Conservation (phyloP, 2,888 invertebrate genomes). For the Nymphalis c-album region DNA sequence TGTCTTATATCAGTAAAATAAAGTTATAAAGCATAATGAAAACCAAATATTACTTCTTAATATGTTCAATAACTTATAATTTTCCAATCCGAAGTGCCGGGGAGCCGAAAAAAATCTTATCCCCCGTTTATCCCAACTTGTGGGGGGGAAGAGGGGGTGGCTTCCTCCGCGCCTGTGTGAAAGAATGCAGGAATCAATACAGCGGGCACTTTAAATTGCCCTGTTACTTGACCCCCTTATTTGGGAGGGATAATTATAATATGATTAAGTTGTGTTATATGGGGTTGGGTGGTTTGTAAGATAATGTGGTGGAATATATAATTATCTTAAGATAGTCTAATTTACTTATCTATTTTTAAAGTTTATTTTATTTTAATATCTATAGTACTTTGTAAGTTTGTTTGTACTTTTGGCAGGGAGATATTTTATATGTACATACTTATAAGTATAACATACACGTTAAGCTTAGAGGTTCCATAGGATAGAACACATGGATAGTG, state of each 20-base stretch:
- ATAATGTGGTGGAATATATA: not conserved
- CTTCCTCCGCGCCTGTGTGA: conserved; percentile 74
- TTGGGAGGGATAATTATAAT: conserved; percentile 41
- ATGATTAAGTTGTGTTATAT: conserved; percentile 10
- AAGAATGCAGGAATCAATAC: conserved; percentile 81
- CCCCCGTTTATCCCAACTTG: conserved; percentile 65
- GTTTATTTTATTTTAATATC: too few relatives aligned
- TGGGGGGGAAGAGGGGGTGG: conserved; percentile 41
- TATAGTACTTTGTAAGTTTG: too few relatives aligned
- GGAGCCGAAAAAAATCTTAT: conserved; percentile 68
- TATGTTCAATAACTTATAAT: conserved; percentile 17
- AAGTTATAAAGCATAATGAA: not conserved
- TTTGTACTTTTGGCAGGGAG: too few relatives aligned
- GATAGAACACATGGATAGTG: too few relatives aligned
- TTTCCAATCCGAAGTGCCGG: conserved; percentile 35
- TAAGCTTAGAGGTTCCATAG: too few relatives aligned
- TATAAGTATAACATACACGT: too few relatives aligned
- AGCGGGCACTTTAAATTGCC: conserved; percentile 78
- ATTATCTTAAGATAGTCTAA: not conserved
- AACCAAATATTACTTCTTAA: not conserved
- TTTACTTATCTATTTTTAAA: too few relatives aligned
- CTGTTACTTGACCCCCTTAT: conserved; percentile 61
- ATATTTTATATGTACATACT: too few relatives aligned
- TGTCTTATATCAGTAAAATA: too few relatives aligned
- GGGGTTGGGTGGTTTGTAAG: not conserved